phyloP scores from a whole-genome alignment of 1,140 invertebrate genomes.

The Ceratosolen solmsi region DNA sequence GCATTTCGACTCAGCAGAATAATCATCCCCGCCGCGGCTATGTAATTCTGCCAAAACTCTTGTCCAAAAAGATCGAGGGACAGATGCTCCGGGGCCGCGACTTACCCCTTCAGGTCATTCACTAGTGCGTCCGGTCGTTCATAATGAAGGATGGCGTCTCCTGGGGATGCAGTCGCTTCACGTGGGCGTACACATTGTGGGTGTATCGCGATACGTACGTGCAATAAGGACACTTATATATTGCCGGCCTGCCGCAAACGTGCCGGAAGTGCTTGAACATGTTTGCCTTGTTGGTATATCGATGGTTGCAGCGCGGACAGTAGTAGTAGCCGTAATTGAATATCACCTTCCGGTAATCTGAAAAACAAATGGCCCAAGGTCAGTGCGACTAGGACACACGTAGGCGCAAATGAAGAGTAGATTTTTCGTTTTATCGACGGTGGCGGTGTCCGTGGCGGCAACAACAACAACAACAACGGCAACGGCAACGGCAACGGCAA shows the following conservation, averaged over 20 bases:
- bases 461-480: no score
- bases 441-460: no score
- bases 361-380: slow-evolving; percentile 29
- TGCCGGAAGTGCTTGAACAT: slow-evolving; percentile 67
- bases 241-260: slow-evolving; percentile 69
- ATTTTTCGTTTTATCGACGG: background rate
- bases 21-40: background rate
- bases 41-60: background rate
- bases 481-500: no score
- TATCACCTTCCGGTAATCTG: slow-evolving; percentile 15
- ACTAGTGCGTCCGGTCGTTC: background rate
- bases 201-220: slow-evolving; percentile 47
- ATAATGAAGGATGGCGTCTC: slow-evolving; percentile 43
- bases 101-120: background rate
- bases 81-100: background rate
- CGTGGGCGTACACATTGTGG: slow-evolving; percentile 55
- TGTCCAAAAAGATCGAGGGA: background rate
- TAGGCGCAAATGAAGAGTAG: background rate
- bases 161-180: slow-evolving; percentile 52
- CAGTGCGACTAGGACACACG: background rate
- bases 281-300: slow-evolving; percentile 57
- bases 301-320: slow-evolving; percentile 54
- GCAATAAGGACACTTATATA: slow-evolving; percentile 68
- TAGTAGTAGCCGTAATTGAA: background rate
- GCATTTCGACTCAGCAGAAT: no score